phyloP scores from a whole-genome alignment of 2,797 vertebrate species.

The Loris lydekkerianus region DNA sequence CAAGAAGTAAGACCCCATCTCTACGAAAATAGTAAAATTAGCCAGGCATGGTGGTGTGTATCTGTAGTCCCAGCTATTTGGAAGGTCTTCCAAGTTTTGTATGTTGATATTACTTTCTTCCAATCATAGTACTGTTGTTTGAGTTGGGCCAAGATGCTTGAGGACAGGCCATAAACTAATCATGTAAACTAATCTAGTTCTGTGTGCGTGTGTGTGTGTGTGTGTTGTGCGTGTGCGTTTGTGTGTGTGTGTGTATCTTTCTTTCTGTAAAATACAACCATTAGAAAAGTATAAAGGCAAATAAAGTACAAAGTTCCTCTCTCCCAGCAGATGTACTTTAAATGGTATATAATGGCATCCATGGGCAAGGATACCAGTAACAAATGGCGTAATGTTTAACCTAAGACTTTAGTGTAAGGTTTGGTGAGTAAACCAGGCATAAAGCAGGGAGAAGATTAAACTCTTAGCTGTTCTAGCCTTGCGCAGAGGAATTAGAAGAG shows the following conservation, averaged over 20 bases:
- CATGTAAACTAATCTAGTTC: neutral
- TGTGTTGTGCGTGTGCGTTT: neutral
- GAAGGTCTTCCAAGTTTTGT: neutral
- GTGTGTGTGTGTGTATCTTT: neutral
- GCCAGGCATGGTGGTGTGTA: neutral
- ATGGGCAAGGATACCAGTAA: neutral
- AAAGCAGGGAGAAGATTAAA: neutral
- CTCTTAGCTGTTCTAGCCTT: neutral
- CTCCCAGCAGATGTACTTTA: neutral
- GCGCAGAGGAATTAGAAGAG: neutral
- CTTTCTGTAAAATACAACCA: constrained; percentile 11
- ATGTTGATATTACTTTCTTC: constrained; percentile 28
- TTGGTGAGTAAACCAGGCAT: constrained; percentile 40
- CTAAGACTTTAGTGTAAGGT: neutral
- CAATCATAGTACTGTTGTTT: constrained; percentile 14
- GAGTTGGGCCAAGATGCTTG: constrained; percentile 28
- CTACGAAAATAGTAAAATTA: neutral
- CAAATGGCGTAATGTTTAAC: neutral
- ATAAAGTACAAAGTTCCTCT: constrained; percentile 17
- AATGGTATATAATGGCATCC: neutral
- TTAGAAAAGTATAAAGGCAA: constrained; percentile 24
- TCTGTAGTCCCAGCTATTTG: neutral
- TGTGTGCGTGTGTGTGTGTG: neutral
- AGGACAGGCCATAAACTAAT: constrained; percentile 1
- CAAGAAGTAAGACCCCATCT: neutral